Base-by-base conservation (phyloP, 2,113 vertebrate species). In the Bubalus kerabau region DNA sequence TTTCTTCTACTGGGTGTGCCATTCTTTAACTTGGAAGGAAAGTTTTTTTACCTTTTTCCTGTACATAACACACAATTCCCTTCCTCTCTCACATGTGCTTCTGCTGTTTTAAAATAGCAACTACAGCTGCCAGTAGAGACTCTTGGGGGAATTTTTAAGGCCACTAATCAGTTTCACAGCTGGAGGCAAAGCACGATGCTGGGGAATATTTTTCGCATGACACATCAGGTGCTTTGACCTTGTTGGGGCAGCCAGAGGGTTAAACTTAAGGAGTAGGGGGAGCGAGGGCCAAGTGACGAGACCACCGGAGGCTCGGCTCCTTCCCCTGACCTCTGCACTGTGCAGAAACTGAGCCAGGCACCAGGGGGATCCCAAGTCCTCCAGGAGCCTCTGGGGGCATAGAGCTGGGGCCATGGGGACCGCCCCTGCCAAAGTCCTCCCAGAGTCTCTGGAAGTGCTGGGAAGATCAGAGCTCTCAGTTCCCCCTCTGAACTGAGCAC, bases 131-230 rank as follows among this genome's bases (percentile, higher is more conserved):
- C 82, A 52, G 84, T 11, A n/a, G 94, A 92, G 83, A 82, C 30
- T 86, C 95, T 90, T 91, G 6, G 17, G 97, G 97, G 94, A 93
- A 26, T 76, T 86, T 96, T 56, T 46, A 89, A 88, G 91, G 48
- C 36, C 84, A 92, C 84, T 95, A 96, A 98, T 98, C 96, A 97
- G 57, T 95, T 98, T 97, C 84, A 95, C 92, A 98, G 97, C 97
- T 97, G 92, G 92, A 95, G 92, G 94, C 87, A 94, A 84, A 97
- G 95, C 67, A 36, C 59, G 95, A 93, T 36, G 46, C 96, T 81
- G 28, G 82, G 95, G 93, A 96, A 90, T 96, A 90, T 40, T 97
- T 97, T 95, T 91, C 36, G 24, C 80, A 43, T 91, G 94, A 96
- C 96, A 52, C 40, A 83, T 60, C 56, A 95, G 94, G 93, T 52